Evolutionary conservation across 2,888 invertebrate species (phyloP).

Genomic region (Thera britannica): DNA sequence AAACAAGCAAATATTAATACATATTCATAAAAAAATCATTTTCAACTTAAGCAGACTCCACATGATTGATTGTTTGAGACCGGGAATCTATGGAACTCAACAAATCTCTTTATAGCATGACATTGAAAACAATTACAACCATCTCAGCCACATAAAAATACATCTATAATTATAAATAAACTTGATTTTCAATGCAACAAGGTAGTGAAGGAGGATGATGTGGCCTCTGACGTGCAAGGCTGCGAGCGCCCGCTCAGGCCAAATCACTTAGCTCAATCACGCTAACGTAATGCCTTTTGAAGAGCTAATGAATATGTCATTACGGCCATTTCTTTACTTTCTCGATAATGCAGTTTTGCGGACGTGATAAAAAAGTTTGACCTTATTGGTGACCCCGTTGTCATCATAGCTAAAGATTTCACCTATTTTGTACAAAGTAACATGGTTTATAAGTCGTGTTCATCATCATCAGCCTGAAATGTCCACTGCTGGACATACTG

Average conservation of each 20-base stretch:
- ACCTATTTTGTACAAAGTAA: background rate
- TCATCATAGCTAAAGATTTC: background rate
- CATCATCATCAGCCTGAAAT: too few relatives aligned
- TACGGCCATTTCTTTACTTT: constrained; percentile 42
- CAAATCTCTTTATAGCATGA: background rate
- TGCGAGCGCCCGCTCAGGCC: constrained; percentile 47
- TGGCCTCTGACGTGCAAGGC: constrained; percentile 65
- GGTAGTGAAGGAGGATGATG: constrained; percentile 67
- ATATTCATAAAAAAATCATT: too few relatives aligned
- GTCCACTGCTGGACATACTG: too few relatives aligned
- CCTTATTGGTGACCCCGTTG: background rate
- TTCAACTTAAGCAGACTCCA: too few relatives aligned
- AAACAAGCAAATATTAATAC: too few relatives aligned
- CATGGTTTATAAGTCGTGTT: too few relatives aligned
- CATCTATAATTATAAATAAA: constrained; percentile 38
- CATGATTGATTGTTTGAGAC: too few relatives aligned
- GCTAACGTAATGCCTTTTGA: constrained; percentile 52
- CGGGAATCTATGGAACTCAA: too few relatives aligned
- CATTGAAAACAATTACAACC: background rate
- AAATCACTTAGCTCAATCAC: constrained; percentile 56
- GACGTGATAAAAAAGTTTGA: constrained; percentile 12
- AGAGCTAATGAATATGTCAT: constrained; percentile 47
- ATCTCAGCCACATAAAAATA: background rate
- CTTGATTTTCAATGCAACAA: constrained; percentile 54
- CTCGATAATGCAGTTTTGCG: constrained; percentile 22